These are phyloP conservation scores for Eulemur mongoz DNA, from an alignment of 2,797 vertebrate species.

Conservation along the genomic window DNA sequence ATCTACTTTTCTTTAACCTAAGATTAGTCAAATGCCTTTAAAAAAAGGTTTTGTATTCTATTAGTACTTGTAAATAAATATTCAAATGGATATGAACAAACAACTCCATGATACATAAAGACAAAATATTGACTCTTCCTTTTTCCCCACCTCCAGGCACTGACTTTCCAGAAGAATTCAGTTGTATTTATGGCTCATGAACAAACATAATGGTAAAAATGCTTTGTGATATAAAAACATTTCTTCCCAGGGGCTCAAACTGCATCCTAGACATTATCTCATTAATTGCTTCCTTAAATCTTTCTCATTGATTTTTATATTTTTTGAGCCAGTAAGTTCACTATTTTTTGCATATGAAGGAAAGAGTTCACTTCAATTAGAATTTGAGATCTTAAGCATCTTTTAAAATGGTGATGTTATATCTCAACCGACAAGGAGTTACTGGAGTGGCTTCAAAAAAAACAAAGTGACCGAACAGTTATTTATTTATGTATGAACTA, in stretches of 20 bases:
- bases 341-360: conserved; percentile 57
- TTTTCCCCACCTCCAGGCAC: neutral
- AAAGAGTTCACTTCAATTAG: conserved; percentile 50
- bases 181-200: conserved; percentile 54
- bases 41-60: neutral
- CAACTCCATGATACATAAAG: conserved; percentile 1
- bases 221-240: conserved; percentile 40
- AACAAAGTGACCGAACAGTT: neutral
- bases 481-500: conserved; percentile 33
- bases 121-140: conserved; percentile 5
- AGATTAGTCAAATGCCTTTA: neutral
- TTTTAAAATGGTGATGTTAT: conserved; percentile 32
- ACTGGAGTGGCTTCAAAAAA: neutral
- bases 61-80: conserved; percentile 44
- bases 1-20: neutral
- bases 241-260: conserved; percentile 56
- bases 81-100: conserved; percentile 39
- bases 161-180: conserved; percentile 44
- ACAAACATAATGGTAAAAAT: conserved; percentile 46
- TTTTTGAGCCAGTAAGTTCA: conserved; percentile 59
- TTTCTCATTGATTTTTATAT: conserved; percentile 73
- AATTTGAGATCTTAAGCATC: conserved; percentile 60
- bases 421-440: conserved; percentile 6
- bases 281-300: conserved; percentile 74
- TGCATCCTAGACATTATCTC: conserved; percentile 72